Percentiles rank a stretch among this genome's conserved stretches.
Evolutionary conservation across 2,797 vertebrate genomes (phyloP).

Genomic region (Lepus oiostolus): DNA sequence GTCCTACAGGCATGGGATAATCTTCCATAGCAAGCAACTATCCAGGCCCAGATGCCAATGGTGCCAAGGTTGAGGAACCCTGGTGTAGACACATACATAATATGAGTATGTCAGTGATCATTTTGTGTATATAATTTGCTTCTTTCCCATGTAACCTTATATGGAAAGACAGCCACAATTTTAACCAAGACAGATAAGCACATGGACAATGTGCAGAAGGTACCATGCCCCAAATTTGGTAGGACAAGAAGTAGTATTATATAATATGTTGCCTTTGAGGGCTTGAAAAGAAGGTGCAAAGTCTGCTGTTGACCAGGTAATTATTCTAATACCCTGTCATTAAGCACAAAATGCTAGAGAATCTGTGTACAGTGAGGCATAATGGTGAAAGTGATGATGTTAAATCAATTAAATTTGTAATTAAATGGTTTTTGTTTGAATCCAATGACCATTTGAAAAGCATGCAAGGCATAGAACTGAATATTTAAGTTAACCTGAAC

Average conservation of each 20-base stretch:
- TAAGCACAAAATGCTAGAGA: not conserved
- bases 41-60: not conserved
- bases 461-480: not conserved
- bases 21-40: not conserved
- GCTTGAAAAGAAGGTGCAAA: slow-evolving; percentile 1
- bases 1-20: not conserved
- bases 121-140: not conserved
- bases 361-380: not conserved
- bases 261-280: not conserved
- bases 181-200: slow-evolving; percentile 2
- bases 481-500: not conserved
- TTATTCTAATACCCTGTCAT: not conserved
- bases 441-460: slow-evolving; percentile 5
- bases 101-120: not conserved
- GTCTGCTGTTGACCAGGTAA: not conserved
- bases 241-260: not conserved
- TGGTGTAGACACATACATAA: not conserved
- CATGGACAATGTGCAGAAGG: not conserved
- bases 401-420: not conserved
- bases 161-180: not conserved
- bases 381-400: not conserved
- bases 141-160: not conserved
- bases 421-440: slow-evolving; percentile 6
- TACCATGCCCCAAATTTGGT: not conserved
- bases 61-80: not conserved